Evolutionary conservation across 1,140 invertebrate genomes (phyloP).

Genomic region (Hetaerina americana): DNA sequence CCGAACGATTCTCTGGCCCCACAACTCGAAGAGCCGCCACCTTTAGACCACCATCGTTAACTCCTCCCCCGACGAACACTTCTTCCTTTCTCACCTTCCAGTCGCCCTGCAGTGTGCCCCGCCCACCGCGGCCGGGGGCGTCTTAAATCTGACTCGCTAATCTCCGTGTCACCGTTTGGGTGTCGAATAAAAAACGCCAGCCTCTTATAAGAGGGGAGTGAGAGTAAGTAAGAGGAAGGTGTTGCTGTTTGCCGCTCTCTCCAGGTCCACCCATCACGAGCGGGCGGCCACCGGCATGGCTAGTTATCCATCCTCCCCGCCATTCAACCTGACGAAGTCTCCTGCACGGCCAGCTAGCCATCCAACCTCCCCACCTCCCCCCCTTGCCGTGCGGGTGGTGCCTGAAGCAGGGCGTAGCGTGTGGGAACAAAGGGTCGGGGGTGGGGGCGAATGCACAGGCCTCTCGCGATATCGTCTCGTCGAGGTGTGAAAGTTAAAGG

Average conservation of each 20-base stretch:
- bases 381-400: not conserved
- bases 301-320: too few relatives aligned
- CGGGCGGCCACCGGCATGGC: not conserved
- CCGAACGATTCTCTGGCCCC: too few relatives aligned
- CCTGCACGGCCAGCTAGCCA: not conserved
- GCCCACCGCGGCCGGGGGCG: not conserved
- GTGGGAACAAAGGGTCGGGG: not conserved
- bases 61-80: not conserved
- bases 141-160: not conserved
- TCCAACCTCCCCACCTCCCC: not conserved
- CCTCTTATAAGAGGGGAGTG: too few relatives aligned
- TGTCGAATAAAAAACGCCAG: not conserved
- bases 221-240: not conserved
- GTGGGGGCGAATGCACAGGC: not conserved
- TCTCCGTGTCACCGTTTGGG: not conserved
- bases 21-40: too few relatives aligned
- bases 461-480: not conserved
- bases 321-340: too few relatives aligned
- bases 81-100: too few relatives aligned
- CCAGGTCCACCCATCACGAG: not conserved
- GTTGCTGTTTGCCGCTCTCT: not conserved
- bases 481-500: not conserved
- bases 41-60: too few relatives aligned
- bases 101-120: not conserved
- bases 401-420: not conserved